phyloP scores from a whole-genome alignment of 1,140 invertebrate species.

The Phthorimaea operculella region DNA sequence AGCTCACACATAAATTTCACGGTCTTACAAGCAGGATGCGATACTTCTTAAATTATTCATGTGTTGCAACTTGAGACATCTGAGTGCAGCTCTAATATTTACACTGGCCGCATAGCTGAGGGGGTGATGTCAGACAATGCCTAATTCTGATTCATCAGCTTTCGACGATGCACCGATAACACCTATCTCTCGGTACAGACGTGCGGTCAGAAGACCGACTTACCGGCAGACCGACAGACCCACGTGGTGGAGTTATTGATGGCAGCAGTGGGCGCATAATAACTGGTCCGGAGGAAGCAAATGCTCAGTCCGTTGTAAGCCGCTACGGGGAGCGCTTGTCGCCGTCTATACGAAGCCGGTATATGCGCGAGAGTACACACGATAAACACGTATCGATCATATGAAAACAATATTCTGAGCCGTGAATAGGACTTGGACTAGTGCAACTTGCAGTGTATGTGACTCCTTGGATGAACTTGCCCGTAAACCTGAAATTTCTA shows the following conservation, averaged over 20 bases:
- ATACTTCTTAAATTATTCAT: not conserved
- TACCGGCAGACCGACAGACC: conserved; percentile 21
- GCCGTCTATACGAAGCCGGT: conserved; percentile 27
- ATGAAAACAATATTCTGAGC: conserved; percentile 9
- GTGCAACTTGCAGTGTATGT: conserved; percentile 43
- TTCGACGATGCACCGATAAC: conserved; percentile 61
- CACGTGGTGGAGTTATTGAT: conserved; percentile 59
- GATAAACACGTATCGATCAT: conserved; percentile 33
- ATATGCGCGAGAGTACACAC: conserved; percentile 45
- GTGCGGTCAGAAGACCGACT: not conserved
- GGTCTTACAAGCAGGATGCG: no score
- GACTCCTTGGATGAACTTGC: conserved; percentile 32
- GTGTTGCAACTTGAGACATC: conserved; percentile 7
- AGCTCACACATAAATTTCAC: no score
- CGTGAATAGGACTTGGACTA: conserved; percentile 20
- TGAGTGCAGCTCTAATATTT: conserved; percentile 14
- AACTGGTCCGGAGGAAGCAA: conserved; percentile 46
- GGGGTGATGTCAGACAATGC: conserved; percentile 54
- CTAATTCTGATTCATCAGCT: conserved; percentile 61
- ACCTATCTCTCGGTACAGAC: conserved; percentile 18
- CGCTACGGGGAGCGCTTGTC: conserved; percentile 49
- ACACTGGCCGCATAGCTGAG: conserved; percentile 25
- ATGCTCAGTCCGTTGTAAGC: conserved; percentile 58
- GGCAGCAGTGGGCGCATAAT: conserved; percentile 59
- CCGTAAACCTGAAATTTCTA: conserved; percentile 38